Percentiles rank a stretch among this genome's conserved stretches.
Conservation (phyloP, 2,888 invertebrate genomes). For the Lepas anatifera region DNA sequence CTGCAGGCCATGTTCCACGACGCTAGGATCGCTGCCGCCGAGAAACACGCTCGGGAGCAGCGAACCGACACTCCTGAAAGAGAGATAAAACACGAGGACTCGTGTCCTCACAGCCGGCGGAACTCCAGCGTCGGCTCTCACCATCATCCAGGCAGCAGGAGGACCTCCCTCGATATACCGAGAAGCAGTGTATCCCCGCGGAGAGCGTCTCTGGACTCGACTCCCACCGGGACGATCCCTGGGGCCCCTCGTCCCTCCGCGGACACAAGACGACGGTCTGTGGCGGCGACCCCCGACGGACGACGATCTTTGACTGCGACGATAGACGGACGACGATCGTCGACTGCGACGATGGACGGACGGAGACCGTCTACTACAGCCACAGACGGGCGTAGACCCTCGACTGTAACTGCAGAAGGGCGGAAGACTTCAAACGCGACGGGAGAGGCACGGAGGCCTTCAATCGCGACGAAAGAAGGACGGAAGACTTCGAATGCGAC, state of each 20-base stretch:
- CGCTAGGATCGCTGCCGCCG: slow-evolving; percentile 39
- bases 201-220: no score
- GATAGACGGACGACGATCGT: slow-evolving; percentile 28
- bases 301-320: slow-evolving; percentile 46
- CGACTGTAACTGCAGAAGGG: no score
- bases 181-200: background rate
- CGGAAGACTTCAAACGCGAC: no score
- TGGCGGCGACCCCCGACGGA: slow-evolving; percentile 39
- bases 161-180: background rate
- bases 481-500: no score
- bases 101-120: slow-evolving; percentile 8
- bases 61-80: slow-evolving; percentile 13
- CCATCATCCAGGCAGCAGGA: background rate
- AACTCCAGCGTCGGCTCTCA: background rate
- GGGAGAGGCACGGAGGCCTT: no score
- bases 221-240: no score
- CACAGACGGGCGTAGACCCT: slow-evolving; percentile 40
- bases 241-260: no score
- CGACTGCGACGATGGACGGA: slow-evolving; percentile 16
- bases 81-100: background rate
- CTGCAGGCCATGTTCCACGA: slow-evolving; percentile 58
- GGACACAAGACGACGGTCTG: no score
- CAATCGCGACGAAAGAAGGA: no score
- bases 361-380: slow-evolving; percentile 33
- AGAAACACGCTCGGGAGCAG: slow-evolving; percentile 28